Evolutionary conservation across 2,113 vertebrate species (phyloP).

Genomic region (Microcebus ravelobensis): DNA sequence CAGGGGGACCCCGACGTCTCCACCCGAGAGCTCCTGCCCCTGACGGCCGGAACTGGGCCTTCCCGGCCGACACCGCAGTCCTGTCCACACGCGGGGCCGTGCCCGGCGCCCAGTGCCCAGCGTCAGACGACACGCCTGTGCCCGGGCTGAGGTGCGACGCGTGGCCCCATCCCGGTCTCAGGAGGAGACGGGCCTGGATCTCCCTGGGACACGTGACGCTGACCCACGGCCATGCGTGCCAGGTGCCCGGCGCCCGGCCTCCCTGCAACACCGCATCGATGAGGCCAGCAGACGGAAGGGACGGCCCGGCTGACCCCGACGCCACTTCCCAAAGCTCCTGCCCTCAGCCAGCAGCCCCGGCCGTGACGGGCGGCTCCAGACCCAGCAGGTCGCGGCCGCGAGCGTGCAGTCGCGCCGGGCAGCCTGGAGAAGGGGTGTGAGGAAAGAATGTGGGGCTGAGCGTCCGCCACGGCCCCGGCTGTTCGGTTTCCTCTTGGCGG

Average conservation of each 20-base stretch:
- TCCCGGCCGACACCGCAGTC: accelerated
- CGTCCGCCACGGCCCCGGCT: background rate
- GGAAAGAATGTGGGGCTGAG: background rate
- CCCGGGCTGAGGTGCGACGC: accelerated
- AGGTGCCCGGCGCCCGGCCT: accelerated
- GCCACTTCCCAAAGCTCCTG: background rate
- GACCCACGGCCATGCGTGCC: no score
- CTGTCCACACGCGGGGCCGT: accelerated
- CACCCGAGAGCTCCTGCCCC: accelerated
- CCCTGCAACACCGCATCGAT: accelerated
- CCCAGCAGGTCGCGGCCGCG: accelerated
- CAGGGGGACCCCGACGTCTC: background rate
- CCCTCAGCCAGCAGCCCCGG: accelerated
- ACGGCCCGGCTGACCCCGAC: accelerated
- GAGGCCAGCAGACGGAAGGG: no score
- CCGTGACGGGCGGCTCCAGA: background rate
- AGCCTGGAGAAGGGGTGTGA: background rate
- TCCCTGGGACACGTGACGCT: accelerated
- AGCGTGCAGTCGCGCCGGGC: background rate
- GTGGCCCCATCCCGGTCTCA: background rate
- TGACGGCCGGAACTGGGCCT: accelerated
- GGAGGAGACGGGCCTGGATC: background rate
- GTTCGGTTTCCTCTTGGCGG: background rate
- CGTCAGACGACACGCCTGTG: accelerated
- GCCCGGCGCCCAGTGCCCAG: accelerated